Base-by-base conservation (phyloP, 2,113 vertebrate genomes). In the Oplegnathus fasciatus region DNA sequence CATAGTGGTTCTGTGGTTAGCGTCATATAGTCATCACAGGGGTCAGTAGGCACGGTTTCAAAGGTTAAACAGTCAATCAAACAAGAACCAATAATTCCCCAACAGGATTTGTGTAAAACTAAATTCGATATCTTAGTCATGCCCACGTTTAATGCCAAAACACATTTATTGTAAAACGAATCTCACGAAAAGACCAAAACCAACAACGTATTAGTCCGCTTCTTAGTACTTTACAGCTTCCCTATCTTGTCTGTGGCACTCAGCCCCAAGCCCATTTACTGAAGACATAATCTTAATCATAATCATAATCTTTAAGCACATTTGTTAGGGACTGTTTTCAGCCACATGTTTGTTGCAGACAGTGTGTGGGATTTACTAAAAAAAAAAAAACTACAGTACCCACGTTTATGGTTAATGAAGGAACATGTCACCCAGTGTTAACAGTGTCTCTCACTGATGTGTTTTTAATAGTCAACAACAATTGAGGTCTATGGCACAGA, bases 21-120 rank as follows among this genome's bases (percentile, higher is more conserved):
- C 42, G 13, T 76, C 52, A 26, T 15, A 26, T n/a, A 15, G 57
- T 34, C 61, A 42, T 54, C 30, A 69, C 48, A 78, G 37, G 26
- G 26, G 42, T 72, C 28, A 66, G 48, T 13, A 9, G 24, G n/a
- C n/a, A 17, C 60, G 55, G 14, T 74, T 75, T 83, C 20, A 57
- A 30, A 42, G 44, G 40, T 71, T 75, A 42, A 48, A 75, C 5
- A 55, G 54, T 69, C 50, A n/a, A 54, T 40, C 30, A 70, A 28
- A 58, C 20, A 17, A 48, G 1, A 80, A 24, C 4, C 42, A 46
- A 72, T 57, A 6, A 69, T 37, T 46, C 2, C 5, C 4, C 42
- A 2, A 60, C 20, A 54, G 10, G 0, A 40, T 65, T 20, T 46
- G 5, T n/a, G 9, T n/a, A 24, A 24, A 54, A 4, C 52, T 24